Conservation (phyloP, 1,140 invertebrate genomes). For the Drosophila bocqueti region DNA sequence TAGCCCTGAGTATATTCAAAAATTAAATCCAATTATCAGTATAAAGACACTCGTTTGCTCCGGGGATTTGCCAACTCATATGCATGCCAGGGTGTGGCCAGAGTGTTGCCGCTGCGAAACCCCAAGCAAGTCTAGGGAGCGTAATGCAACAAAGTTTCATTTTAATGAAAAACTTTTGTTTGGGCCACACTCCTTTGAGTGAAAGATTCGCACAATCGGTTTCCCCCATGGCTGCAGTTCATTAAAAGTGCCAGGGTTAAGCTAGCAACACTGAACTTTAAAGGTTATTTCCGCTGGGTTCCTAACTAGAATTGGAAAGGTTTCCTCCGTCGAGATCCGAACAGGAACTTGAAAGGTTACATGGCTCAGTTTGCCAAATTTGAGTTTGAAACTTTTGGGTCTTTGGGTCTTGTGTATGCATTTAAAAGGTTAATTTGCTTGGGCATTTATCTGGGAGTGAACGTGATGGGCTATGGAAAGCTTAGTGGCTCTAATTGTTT, state of each 20-base stretch:
- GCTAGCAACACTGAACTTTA: constrained; percentile 31
- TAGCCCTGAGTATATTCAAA: constrained; percentile 63
- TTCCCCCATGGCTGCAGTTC: constrained; percentile 38
- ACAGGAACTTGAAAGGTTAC: constrained; percentile 42
- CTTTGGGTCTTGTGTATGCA: background rate
- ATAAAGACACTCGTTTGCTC: constrained; percentile 73
- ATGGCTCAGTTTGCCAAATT: constrained; percentile 15
- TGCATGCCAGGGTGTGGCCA: constrained; percentile 15
- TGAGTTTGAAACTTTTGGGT: constrained; percentile 21
- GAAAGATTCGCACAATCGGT: constrained; percentile 26
- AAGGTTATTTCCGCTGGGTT: constrained; percentile 33
- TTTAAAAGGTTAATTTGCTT: constrained; percentile 42
- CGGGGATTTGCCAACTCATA: constrained; percentile 43
- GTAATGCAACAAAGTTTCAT: constrained; percentile 78
- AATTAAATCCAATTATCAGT: constrained; percentile 84
- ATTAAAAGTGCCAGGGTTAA: constrained; percentile 28
- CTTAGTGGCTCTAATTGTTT: background rate
- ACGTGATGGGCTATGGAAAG: background rate
- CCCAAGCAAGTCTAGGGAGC: constrained; percentile 52
- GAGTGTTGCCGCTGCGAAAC: background rate
- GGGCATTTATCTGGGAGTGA: background rate
- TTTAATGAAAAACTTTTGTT: constrained; percentile 83
- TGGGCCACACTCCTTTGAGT: constrained; percentile 43
- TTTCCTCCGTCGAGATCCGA: constrained; percentile 7
- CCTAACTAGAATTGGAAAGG: constrained; percentile 30